Evolutionary conservation across 2,113 vertebrate genomes (phyloP).

Genomic region (Prochilodus magdalenae): DNA sequence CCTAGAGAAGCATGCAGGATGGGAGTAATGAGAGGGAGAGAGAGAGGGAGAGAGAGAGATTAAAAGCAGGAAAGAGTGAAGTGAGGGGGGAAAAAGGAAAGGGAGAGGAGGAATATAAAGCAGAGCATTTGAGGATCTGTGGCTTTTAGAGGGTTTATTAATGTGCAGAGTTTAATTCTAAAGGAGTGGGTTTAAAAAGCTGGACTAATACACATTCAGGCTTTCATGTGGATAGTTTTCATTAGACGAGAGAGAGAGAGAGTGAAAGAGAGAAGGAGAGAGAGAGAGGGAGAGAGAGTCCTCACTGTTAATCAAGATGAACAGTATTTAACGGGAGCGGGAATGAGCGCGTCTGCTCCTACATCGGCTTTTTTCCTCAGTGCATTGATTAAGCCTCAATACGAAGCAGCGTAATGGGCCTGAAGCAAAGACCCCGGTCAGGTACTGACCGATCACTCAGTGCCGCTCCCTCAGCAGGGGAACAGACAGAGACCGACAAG

Average conservation of each 20-base stretch:
- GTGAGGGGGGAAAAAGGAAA: no score
- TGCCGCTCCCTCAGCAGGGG: neutral
- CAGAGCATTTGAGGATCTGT: neutral
- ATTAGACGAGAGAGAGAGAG: neutral
- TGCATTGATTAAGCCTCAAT: conserved; percentile 37
- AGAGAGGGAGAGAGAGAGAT: neutral
- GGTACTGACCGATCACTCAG: neutral
- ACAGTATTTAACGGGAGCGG: conserved; percentile 13
- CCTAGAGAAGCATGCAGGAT: conserved; percentile 6
- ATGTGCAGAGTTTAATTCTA: conserved; percentile 20
- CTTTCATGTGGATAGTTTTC: conserved; percentile 28
- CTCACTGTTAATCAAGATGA: conserved; percentile 9
- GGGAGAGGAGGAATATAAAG: no score
- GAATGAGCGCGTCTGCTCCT: conserved; percentile 17
- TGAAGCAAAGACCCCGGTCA: conserved; percentile 25
- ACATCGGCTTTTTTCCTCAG: conserved; percentile 24
- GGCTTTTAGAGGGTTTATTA: neutral
- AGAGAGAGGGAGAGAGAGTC: conserved; percentile 18
- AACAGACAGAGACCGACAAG: conserved; percentile 19
- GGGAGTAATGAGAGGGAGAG: neutral
- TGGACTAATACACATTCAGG: conserved; percentile 13
- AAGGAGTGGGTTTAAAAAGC: conserved; percentile 29
- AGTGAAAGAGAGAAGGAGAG: neutral
- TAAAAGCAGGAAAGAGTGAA: neutral
- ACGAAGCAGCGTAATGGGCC: conserved; percentile 5